Base-by-base conservation (phyloP, 2,797 vertebrate genomes). In the Mastacembelus armatus region DNA sequence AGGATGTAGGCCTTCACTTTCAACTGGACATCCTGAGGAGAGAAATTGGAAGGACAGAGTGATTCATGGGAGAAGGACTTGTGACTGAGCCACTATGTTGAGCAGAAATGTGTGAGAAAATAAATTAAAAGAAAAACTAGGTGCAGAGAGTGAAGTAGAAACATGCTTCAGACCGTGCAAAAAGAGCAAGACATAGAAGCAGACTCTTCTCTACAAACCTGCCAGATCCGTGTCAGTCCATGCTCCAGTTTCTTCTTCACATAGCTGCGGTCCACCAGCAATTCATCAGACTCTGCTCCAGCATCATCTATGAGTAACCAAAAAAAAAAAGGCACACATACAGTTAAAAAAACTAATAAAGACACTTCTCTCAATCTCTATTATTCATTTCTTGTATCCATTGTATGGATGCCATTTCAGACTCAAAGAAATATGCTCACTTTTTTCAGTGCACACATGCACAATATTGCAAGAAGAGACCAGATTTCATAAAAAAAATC, bases 1-100 rank as follows among this genome's bases (percentile, higher is more conserved):
- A 99, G 93, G 71, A 99, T 95, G 73, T 98, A 99, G 0, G 95
- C 96, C 90, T 99, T 99, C 77, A 98, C 96, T 93, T 99, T 99
- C 80, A 99, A 86, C 60, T 99, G 98, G 88, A 99, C 98, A 74
- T 99, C 98, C 98, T 99, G 80, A 15, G 19, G 70, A 72, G 44
- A 61, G 43, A 36, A 50, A 40, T 19, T 2, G 39, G 47, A 56
- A 10, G 2, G 10, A 22, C 4, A 56, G 0, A 39, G 18, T 43
- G 7, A 57, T 60, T 63, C 6, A 10, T 55, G 6, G 32, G 12
- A 29, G 33, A 4, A 58, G 4, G 57, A 50, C 1, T 4, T 45
- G 7, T 40, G 9, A 44, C 33, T 27, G 33, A 61, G 52, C 16
- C 38, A 40, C 32, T 47, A 3, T 39, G 14, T n/a, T 14, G 10